Evolutionary conservation across 2,888 invertebrate genomes (phyloP).

Genomic region (Cephalotes varians): DNA sequence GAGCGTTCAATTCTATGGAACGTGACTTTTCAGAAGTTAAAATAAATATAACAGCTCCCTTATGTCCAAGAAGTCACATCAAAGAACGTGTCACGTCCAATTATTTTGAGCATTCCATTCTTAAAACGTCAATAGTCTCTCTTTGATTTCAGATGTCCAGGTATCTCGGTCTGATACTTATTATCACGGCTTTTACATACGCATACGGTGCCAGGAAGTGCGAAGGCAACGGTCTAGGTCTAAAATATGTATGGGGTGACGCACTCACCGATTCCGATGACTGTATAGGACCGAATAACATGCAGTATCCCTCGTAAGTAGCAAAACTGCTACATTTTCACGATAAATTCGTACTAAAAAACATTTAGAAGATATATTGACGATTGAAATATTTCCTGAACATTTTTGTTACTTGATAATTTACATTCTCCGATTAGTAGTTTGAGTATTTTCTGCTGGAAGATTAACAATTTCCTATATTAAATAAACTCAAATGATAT

Average conservation of each 20-base stretch:
- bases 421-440: neutral
- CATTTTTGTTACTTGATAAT: neutral
- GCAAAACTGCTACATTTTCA: neutral
- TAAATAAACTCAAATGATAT: neutral
- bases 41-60: neutral
- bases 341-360: neutral
- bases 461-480: neutral
- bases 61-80: neutral
- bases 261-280: conserved; percentile 92
- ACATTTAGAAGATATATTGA: neutral
- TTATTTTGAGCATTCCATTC: neutral
- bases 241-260: conserved; percentile 96
- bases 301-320: conserved; percentile 94
- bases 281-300: conserved; percentile 93
- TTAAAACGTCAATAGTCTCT: neutral
- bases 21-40: neutral
- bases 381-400: neutral
- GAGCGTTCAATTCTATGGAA: neutral
- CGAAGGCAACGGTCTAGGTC: conserved; percentile 88
- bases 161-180: conserved; percentile 77
- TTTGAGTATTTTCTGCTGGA: neutral
- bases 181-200: conserved; percentile 71
- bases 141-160: conserved; percentile 79
- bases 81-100: neutral
- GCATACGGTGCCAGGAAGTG: conserved; percentile 84